A percentile compares a stretch with the other conserved stretches of the same genome.
Evolutionary conservation across 2,113 vertebrate species (phyloP).

Genomic region (Aviceda subcristata): DNA sequence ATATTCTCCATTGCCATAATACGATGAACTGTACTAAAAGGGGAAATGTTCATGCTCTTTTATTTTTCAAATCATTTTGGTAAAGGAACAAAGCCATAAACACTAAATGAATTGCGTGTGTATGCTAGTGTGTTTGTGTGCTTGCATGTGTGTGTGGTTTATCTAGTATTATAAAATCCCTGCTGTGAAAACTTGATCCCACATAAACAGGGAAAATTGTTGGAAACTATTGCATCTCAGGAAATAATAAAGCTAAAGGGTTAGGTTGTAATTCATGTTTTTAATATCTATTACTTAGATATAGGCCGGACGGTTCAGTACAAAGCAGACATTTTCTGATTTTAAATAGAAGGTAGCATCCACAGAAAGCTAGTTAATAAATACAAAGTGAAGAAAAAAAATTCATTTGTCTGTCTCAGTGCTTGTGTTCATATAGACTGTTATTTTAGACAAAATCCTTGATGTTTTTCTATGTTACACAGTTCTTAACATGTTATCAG

Average conservation of each 20-base stretch:
- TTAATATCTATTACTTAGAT: neutral
- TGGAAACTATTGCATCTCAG: neutral
- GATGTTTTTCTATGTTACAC: neutral
- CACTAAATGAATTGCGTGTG: fast-evolving
- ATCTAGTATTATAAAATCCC: neutral
- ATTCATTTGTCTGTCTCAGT: neutral
- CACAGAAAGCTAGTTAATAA: neutral
- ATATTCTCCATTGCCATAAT: neutral
- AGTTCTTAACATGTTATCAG: fast-evolving
- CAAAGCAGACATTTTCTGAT: neutral
- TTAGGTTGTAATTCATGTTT: neutral
- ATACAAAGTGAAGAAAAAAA: neutral
- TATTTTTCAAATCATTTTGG: neutral
- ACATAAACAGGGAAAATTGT: neutral
- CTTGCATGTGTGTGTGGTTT: neutral
- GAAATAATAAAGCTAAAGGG: neutral
- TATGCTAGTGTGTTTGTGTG: neutral
- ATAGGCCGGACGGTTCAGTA: neutral
- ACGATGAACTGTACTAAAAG: neutral
- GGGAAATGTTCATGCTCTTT: neutral
- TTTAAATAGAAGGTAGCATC: neutral
- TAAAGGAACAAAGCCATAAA: neutral
- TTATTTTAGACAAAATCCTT: neutral
- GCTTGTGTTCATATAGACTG: neutral
- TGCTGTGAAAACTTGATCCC: neutral